Conservation (phyloP, 2,797 vertebrate species). For the Cryptoblepharus egeriae region DNA sequence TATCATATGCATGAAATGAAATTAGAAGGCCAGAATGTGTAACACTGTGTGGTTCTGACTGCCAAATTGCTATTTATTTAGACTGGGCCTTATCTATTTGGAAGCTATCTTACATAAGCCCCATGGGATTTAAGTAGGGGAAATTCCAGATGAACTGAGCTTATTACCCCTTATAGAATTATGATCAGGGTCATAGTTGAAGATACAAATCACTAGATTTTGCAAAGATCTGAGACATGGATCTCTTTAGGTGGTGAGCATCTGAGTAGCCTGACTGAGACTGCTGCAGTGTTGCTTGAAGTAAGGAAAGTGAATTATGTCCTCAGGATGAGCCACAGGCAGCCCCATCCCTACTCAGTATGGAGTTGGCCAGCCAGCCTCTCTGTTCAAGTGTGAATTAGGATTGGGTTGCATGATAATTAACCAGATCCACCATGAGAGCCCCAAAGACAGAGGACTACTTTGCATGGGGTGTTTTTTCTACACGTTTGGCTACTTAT, state of each 20-base stretch:
- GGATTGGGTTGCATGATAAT: too few relatives aligned
- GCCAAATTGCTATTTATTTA: constrained; percentile 18
- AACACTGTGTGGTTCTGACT: background rate
- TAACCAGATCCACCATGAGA: background rate
- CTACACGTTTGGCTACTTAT: background rate
- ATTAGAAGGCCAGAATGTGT: constrained; percentile 6
- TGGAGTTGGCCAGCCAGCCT: too few relatives aligned
- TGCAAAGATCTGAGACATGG: background rate
- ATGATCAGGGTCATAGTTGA: background rate
- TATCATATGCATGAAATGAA: background rate
- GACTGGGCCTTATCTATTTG: background rate
- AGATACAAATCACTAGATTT: too few relatives aligned
- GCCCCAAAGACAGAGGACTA: background rate
- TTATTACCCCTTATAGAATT: background rate
- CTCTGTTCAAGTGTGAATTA: too few relatives aligned
- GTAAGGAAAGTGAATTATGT: too few relatives aligned
- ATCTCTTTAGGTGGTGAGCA: too few relatives aligned
- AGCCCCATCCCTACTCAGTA: too few relatives aligned
- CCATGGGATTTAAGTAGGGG: background rate
- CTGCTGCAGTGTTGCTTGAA: too few relatives aligned
- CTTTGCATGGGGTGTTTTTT: background rate
- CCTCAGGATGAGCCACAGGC: too few relatives aligned
- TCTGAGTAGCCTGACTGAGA: too few relatives aligned
- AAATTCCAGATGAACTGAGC: background rate
- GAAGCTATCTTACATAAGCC: background rate